Evolutionary conservation across 1,140 invertebrate genomes (phyloP).

Genomic region (Trypoxylus dichotomus): DNA sequence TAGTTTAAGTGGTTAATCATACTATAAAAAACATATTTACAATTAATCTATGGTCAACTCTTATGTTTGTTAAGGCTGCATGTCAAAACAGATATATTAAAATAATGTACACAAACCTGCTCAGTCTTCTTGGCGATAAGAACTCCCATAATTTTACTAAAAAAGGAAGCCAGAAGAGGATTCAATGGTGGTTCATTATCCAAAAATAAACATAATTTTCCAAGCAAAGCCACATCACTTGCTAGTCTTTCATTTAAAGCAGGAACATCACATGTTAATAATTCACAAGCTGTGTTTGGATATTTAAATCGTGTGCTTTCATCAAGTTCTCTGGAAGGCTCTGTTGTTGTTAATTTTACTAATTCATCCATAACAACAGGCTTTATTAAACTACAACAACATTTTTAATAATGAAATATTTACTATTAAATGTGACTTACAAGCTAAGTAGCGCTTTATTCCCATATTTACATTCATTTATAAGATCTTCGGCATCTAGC

Average conservation of each 20-base stretch:
- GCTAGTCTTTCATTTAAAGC: conserved; percentile 84
- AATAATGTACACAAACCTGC: conserved; percentile 60
- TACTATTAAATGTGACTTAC: conserved; percentile 66
- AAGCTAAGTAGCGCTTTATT: conserved; percentile 91
- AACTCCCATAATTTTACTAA: conserved; percentile 90
- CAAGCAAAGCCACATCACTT: conserved; percentile 73
- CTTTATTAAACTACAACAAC: conserved; percentile 72
- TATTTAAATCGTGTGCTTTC: conserved; percentile 84
- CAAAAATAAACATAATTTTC: conserved; percentile 87
- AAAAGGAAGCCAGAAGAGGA: conserved; percentile 92
- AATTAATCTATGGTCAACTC: background rate
- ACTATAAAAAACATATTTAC: background rate
- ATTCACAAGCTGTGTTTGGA: conserved; percentile 91
- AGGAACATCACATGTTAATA: conserved; percentile 86
- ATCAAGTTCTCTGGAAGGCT: conserved; percentile 77
- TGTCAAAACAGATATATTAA: background rate
- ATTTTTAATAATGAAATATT: conserved; percentile 6
- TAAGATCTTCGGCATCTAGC: conserved; percentile 91
- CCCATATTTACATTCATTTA: conserved; percentile 93
- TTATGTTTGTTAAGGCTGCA: background rate
- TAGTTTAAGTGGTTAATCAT: background rate
- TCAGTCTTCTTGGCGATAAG: conserved; percentile 79
- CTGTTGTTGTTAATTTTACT: conserved; percentile 81
- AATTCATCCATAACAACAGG: conserved; percentile 84
- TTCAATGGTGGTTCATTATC: conserved; percentile 86